Conservation (phyloP, 2,113 vertebrate species). For the Arenaria interpres region DNA sequence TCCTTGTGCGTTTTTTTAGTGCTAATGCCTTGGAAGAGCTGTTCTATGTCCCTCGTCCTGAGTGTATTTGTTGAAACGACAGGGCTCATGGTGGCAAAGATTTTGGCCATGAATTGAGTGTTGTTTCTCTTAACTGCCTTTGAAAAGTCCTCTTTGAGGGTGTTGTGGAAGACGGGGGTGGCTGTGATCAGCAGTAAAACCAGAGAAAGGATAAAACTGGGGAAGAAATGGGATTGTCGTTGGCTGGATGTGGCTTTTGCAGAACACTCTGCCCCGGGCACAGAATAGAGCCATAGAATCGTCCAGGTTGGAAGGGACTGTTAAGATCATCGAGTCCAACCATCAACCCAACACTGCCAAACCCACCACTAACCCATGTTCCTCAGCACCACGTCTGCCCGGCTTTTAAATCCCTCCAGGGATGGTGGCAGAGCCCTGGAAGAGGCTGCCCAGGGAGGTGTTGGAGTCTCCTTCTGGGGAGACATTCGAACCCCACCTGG, state of each 20-base stretch:
- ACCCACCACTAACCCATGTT: too few relatives aligned
- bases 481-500: too few relatives aligned
- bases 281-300: too few relatives aligned
- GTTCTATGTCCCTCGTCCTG: not conserved
- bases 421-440: too few relatives aligned
- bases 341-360: too few relatives aligned
- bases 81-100: fast-evolving
- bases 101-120: not conserved
- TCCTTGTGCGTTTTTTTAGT: not conserved
- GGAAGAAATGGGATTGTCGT: not conserved
- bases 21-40: not conserved
- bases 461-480: too few relatives aligned
- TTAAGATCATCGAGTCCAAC: too few relatives aligned
- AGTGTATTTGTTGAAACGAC: not conserved
- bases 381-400: too few relatives aligned
- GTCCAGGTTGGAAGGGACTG: too few relatives aligned
- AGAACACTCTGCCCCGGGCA: not conserved
- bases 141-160: not conserved
- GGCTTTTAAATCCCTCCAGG: too few relatives aligned
- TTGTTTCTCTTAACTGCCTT: not conserved
- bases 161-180: not conserved
- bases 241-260: not conserved
- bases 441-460: too few relatives aligned
- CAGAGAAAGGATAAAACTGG: not conserved
- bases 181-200: not conserved